Percentiles rank a stretch among this genome's conserved stretches.
phyloP scores from a whole-genome alignment of 2,797 vertebrate genomes.

The Coilia nasus region DNA sequence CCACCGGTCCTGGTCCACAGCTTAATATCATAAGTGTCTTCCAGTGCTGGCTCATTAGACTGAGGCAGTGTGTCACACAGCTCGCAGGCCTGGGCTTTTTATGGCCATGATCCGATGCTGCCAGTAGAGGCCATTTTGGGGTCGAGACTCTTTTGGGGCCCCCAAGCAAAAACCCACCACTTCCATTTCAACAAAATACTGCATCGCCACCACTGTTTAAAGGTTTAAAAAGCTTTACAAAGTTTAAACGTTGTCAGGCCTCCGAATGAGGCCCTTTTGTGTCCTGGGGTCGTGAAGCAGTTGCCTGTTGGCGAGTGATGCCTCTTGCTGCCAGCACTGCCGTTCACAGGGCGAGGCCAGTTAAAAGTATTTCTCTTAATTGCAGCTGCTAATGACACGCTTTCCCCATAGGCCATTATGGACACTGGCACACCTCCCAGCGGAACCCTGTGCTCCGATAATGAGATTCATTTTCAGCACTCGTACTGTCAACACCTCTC shows the following conservation, averaged over 20 bases:
- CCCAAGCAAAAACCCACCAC: too few species aligned
- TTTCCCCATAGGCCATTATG: conserved; percentile 1
- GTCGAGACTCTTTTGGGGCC: too few species aligned
- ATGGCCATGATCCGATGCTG: not conserved
- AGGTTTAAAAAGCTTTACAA: too few species aligned
- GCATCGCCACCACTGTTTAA: too few species aligned
- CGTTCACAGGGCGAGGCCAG: not conserved
- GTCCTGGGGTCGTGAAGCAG: too few species aligned
- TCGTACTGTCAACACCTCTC: not conserved
- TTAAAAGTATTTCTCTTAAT: not conserved
- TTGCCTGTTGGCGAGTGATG: too few species aligned
- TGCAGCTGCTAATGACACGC: not conserved
- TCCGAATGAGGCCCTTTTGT: too few species aligned
- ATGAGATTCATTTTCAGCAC: not conserved
- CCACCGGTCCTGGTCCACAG: not conserved
- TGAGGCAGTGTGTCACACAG: not conserved
- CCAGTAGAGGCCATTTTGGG: too few species aligned
- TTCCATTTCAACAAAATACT: too few species aligned
- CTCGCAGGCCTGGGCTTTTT: not conserved
- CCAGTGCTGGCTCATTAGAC: not conserved
- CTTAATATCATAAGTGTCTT: not conserved
- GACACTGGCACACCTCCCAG: not conserved
- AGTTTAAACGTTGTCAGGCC: too few species aligned
- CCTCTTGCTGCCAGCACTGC: not conserved
- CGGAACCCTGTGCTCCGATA: not conserved